Evolutionary conservation across 2,888 invertebrate genomes (phyloP), one percentile per base, ranked within the genome.

Genomic region (Mantis religiosa): DNA sequence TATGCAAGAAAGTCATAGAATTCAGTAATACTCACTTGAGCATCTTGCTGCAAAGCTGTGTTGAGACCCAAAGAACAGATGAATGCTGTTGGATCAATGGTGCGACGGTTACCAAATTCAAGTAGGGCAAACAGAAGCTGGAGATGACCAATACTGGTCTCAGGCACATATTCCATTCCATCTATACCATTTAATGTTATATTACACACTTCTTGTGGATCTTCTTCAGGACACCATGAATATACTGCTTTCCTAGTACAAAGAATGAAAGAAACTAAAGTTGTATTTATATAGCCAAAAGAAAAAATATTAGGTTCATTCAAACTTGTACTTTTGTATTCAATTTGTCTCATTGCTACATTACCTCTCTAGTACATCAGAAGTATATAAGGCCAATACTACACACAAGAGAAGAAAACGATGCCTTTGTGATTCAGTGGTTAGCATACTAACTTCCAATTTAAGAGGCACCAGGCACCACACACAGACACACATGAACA

Each of bases 11-110:
- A 28, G 27, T 3, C 34, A 34, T 34, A 34, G 3, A 7, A 7
- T 34, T 7, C 3, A 20, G 54, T 25, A 20, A 71, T 71, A 25
- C 34, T 87, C 41, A 87, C 87, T 34, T 87, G 87, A 71, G 95
- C 95, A 93, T 96, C 95, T 93, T 95, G 95, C 90, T 95, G 95
- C 81, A 94, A 94, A 82, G 93, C 93, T 28, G 95, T 94, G 91
- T 95, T 95, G 87, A 96, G 92, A 8, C 94, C 94, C 12, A 95
- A 92, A 85, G 94, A 94, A 71, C 94, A 93, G 3, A 95, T 94
- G 90, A 95, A 94, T 89, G 94, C 94, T 83, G 94, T 93, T 4
- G 95, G 95, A 92, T 95, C 95, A 81, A 95, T 93, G 89, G 93
- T 93, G 91, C 93, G 93, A 90, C 94, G 92, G 90, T 94, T 94